A percentile compares a stretch with the other conserved stretches of the same genome.
Conservation (phyloP, 2,888 invertebrate genomes). For the Empis stercorea region DNA sequence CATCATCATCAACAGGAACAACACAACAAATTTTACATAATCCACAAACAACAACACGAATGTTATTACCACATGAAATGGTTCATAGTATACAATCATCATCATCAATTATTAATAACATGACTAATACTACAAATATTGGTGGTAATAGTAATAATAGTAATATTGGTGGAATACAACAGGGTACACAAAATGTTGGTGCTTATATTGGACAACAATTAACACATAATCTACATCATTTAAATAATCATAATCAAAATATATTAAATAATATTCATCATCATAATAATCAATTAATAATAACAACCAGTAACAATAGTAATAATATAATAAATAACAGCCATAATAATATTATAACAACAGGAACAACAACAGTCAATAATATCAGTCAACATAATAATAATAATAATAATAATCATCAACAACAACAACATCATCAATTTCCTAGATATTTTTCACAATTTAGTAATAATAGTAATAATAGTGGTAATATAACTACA, state of each 20-base stretch:
- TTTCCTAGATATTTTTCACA: slow-evolving; percentile 16
- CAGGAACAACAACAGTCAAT: not conserved
- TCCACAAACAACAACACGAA: slow-evolving; percentile 12
- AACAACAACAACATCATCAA: slow-evolving; percentile 13
- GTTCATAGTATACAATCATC: slow-evolving; percentile 13
- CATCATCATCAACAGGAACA: slow-evolving; percentile 14
- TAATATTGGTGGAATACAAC: slow-evolving; percentile 7
- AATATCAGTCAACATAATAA: not conserved
- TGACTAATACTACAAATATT: slow-evolving; percentile 9
- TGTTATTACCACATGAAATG: slow-evolving; percentile 33
- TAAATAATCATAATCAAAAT: not conserved
- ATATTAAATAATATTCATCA: not conserved
- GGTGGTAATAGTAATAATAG: slow-evolving; percentile 1
- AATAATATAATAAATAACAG: not conserved
- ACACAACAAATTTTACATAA: slow-evolving; percentile 10
- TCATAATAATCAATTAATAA: not conserved
- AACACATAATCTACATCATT: not conserved
- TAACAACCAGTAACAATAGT: not conserved
- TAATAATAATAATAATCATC: not conserved
- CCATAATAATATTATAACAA: not conserved
- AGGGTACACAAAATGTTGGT: slow-evolving; percentile 6
- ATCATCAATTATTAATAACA: slow-evolving; percentile 11
- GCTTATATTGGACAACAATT: slow-evolving; percentile 15
- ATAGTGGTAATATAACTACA: slow-evolving; percentile 10
- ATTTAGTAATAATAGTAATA: slow-evolving; percentile 13